Percentiles rank a stretch among this genome's conserved stretches.
Conservation (phyloP, 2,797 vertebrate species). For the Platalea minor region DNA sequence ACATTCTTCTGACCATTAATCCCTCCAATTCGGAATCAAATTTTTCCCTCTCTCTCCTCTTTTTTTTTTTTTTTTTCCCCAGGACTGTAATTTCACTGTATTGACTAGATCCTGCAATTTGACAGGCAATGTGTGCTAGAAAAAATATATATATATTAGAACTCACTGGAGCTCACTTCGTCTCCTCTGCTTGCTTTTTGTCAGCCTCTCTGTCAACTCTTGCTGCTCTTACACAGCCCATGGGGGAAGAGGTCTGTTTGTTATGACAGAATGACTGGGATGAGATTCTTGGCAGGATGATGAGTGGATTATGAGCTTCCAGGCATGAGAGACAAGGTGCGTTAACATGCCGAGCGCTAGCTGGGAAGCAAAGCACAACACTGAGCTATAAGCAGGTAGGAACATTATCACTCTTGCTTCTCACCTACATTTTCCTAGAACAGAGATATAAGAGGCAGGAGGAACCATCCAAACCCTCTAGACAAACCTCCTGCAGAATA, state of each 20-base stretch:
- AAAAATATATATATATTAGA: not conserved
- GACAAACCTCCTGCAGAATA: not conserved
- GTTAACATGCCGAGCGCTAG: not conserved
- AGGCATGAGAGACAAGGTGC: not conserved
- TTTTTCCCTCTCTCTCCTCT: conserved; percentile 37
- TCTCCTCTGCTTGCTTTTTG: not conserved
- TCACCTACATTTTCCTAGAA: not conserved
- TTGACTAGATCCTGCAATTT: conserved; percentile 49
- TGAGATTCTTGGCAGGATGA: conserved; percentile 24
- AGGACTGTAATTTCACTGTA: conserved; percentile 69
- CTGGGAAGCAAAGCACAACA: not conserved
- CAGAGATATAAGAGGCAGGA: not conserved
- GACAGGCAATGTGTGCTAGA: not conserved
- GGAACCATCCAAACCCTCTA: not conserved
- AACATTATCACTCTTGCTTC: not conserved
- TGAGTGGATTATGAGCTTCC: conserved; percentile 2
- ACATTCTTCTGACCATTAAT: conserved; percentile 76
- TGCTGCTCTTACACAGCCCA: not conserved
- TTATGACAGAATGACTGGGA: conserved; percentile 8
- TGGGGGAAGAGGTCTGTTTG: not conserved
- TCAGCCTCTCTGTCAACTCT: not conserved
- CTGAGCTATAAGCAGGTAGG: not conserved
- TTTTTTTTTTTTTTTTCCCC: not conserved
- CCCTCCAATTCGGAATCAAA: conserved; percentile 71
- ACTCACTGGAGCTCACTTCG: not conserved